Base-by-base conservation (phyloP, 2,113 vertebrate genomes). In the Philantomba maxwellii region DNA sequence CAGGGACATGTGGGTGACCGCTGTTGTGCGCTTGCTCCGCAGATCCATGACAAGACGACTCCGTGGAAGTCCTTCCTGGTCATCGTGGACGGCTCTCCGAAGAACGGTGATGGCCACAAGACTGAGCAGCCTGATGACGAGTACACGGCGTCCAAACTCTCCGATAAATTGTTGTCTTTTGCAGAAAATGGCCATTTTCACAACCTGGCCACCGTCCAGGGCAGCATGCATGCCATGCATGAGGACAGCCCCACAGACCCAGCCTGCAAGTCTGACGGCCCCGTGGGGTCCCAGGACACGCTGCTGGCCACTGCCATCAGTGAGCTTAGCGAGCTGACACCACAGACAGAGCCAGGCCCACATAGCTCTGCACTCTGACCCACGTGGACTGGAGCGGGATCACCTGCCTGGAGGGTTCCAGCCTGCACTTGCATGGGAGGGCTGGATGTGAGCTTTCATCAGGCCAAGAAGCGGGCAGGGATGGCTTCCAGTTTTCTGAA, bases 51-150 rank as follows among this genome's bases (percentile, higher is more conserved):
- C 97, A 99, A 99, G 81, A 99, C 99, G 62, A 99, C 99, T 10
- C 99, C 99, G 1, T 99, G 99, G 99, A 99, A 99, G 98, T 99
- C 99, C 86, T 99, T 99, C 98, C 99, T 99, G 23, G 99, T 99
- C 93, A 99, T 99, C 33, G 99, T 99, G 60, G 98, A 99, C 92
- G 99, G 99, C 73, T 99, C 99, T 0, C 89, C 99, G 4, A 99
- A 99, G 98, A 99, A 98, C 0, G 96, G 98, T 0, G 98, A 99
- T 0, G 94, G 96, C 8, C 98, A 98, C 77, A 99, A 99, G 60
- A 98, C 90, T 0, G 99, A 99, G 84, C 98, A 98, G 77, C 98
- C 98, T 0, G 98, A 99, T 0, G 99, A 98, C 49, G 99, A 98
- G 0, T 98, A 98, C 0, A 58, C 49, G 3, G 88, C 98, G 0